Base-by-base conservation (phyloP, 1,140 invertebrate species). In the Ceratina australensis region DNA sequence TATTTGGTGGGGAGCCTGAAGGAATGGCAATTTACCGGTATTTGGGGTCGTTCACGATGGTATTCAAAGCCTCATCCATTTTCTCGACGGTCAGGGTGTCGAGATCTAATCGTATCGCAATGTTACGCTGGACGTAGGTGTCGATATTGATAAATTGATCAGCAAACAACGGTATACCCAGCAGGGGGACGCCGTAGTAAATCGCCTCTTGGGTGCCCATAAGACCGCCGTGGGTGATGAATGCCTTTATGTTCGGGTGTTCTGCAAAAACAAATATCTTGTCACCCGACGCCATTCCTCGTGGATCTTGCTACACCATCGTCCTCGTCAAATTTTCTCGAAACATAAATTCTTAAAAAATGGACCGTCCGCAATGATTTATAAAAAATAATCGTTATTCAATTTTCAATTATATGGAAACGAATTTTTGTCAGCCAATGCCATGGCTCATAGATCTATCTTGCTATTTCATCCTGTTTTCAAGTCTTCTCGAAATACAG, bases 191-290 rank as follows among this genome's bases (percentile, higher is more conserved):
- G 10, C 94, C 96, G 82, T 94, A 95, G 82, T 95, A 94, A 63
- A 96, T 93, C 10, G 95, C 94, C 89, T 97, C 96, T 54, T 95
- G 95, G 1, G 94, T 94, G 20, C 96, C 95, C 86, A 96, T 93
- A 49, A 96, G 93, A 0, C 96, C 96, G 24, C 94, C 95, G 82
- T 97, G 96, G 0, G 95, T 95, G 75, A 96, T 93, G 76, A 96
- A 97, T 0, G 93, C 94, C 72, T 93, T 92, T 18, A 89, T 33
- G 28, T 91, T 91, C 22, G 80, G 85, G 63, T 91, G 90, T 16
- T 91, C 91, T 92, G 64, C 0, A 78, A 82, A 67, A 76, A 50
- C 0, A 54, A 2, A 63, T 47, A 4, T 42, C 15, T 12, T 3
- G 20, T 63, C 15, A 33, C 16, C 2, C 10, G 16, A 15, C 10